These are phyloP conservation scores for Tridacna crocea DNA, from an alignment of 2,888 invertebrate species.

Conservation along the genomic window DNA sequence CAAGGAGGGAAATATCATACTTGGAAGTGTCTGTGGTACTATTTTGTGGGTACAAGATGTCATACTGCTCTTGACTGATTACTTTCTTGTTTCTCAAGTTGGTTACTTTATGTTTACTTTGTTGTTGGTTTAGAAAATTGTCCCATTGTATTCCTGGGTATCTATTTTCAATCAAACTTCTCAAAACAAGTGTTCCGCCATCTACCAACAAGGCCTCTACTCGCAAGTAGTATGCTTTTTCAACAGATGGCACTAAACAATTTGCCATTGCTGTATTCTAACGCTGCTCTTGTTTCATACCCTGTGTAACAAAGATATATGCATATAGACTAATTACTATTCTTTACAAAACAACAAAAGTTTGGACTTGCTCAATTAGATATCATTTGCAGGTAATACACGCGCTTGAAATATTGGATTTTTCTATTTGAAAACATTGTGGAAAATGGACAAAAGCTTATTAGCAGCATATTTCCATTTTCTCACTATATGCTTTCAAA, in stretches of 20 bases:
- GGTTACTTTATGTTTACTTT: background rate
- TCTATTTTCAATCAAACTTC: constrained; percentile 5
- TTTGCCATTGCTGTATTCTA: constrained; percentile 1
- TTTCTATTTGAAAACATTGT: no score
- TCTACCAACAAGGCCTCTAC: constrained; percentile 27
- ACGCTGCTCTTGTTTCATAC: no score
- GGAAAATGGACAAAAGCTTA: no score
- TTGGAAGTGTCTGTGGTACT: constrained; percentile 9
- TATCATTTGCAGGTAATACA: no score
- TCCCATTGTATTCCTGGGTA: constrained; percentile 17
- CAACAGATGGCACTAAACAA: constrained; percentile 14
- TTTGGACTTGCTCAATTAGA: no score
- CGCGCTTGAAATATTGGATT: no score
- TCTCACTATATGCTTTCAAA: no score
- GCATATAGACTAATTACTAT: no score
- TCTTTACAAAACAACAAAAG: no score
- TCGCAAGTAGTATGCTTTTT: constrained; percentile 26
- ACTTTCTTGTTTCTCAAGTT: constrained; percentile 1
- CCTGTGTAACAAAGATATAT: no score
- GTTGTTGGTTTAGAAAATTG: background rate
- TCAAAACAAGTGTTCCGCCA: constrained; percentile 31
- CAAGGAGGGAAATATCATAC: constrained; percentile 33
- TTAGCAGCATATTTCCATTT: no score
- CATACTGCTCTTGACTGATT: constrained; percentile 9
- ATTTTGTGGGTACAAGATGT: constrained; percentile 12